These are phyloP conservation scores for Mylabris phalerata DNA, from an alignment of 1,140 invertebrate genomes.

Conservation along the genomic window DNA sequence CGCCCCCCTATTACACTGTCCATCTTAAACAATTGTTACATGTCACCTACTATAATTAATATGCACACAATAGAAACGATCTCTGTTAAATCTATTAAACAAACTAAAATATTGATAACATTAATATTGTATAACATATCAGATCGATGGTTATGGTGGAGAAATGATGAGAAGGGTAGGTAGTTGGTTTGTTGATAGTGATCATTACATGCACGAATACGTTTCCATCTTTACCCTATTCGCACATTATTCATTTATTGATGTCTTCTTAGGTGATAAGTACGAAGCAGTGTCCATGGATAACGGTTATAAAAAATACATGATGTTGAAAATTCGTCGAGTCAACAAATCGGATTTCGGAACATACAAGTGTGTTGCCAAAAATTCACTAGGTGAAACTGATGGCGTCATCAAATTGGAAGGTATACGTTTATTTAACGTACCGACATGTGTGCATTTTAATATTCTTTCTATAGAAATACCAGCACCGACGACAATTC, in stretches of 20 bases:
- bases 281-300: slow-evolving; percentile 73
- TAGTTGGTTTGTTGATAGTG: no score
- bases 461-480: slow-evolving; percentile 32
- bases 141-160: no score
- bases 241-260: no score
- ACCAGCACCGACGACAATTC: slow-evolving; percentile 38
- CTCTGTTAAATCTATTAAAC: no score
- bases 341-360: slow-evolving; percentile 74
- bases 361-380: slow-evolving; percentile 87
- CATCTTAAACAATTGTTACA: background rate
- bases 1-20: slow-evolving; percentile 7
- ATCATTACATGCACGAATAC: no score
- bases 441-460: background rate
- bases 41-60: no score
- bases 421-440: slow-evolving; percentile 54
- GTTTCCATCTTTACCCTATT: no score
- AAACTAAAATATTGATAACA: no score
- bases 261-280: slow-evolving; percentile 63
- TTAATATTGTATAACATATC: no score
- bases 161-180: no score
- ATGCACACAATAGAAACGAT: no score
- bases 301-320: slow-evolving; percentile 78
- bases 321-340: slow-evolving; percentile 80
- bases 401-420: slow-evolving; percentile 88
- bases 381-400: slow-evolving; percentile 77